A percentile compares a stretch with the other conserved stretches of the same genome.
phyloP scores from a whole-genome alignment of 37 sponge, comb jelly and placozoan genomes.

The Beroe ovata region DNA sequence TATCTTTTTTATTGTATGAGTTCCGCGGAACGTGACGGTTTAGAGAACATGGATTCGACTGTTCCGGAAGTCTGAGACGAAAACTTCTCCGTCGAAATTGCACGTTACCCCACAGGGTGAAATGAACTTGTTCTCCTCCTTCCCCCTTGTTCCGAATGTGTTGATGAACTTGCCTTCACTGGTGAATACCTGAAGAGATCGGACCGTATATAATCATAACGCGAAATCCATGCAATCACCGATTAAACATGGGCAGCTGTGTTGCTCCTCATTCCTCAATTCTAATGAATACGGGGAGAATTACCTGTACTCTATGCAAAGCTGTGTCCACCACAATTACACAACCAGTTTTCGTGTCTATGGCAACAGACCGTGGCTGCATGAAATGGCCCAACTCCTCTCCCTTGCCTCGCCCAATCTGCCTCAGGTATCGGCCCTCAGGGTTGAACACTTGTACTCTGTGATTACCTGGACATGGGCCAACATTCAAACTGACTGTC shows the following conservation, averaged over 20 bases:
- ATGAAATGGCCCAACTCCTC: neutral
- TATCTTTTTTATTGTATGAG: too few relatives aligned
- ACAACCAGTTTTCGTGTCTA: slow-evolving; percentile 45
- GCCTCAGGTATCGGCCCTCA: slow-evolving; percentile 43
- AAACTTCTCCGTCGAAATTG: slow-evolving; percentile 47
- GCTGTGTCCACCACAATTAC: slow-evolving; percentile 42
- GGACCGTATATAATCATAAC: too few relatives aligned
- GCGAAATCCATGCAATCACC: too few relatives aligned
- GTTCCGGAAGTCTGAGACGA: slow-evolving; percentile 61
- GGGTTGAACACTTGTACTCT: slow-evolving; percentile 42
- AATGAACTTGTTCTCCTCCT: slow-evolving; percentile 59
- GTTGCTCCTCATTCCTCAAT: too few relatives aligned
- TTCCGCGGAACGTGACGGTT: too few relatives aligned
- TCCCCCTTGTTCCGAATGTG: slow-evolving; percentile 42
- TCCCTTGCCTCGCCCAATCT: slow-evolving; percentile 48
- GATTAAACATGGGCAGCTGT: too few relatives aligned
- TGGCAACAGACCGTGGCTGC: slow-evolving; percentile 31
- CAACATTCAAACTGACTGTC: too few relatives aligned
- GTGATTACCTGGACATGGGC: slow-evolving; percentile 19
- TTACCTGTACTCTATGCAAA: slow-evolving; percentile 40
- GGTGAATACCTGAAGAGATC: slow-evolving; percentile 53
- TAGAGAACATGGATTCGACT: slow-evolving; percentile 37
- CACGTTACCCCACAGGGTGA: slow-evolving; percentile 30
- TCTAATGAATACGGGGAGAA: too few relatives aligned
- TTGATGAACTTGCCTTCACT: slow-evolving; percentile 38